Percentiles rank a stretch among this genome's conserved stretches.
These are phyloP conservation scores for Rhingia rostrata DNA, from an alignment of 2,888 invertebrate species.

Conservation along the genomic window DNA sequence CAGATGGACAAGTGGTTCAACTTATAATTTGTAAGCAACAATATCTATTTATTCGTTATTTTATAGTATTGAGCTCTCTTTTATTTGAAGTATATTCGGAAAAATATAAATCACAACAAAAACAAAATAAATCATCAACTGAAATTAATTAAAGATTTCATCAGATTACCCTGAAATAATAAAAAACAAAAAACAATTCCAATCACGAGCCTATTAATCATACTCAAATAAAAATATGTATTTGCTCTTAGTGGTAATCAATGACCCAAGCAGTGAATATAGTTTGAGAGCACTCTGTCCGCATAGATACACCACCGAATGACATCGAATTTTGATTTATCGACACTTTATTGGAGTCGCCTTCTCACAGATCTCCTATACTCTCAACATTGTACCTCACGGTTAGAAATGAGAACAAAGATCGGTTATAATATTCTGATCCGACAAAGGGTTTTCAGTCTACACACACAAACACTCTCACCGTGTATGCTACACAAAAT, in stretches of 20 bases:
- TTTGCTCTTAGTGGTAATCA: constrained; percentile 34
- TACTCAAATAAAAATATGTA: constrained; percentile 4
- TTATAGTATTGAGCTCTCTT: too few relatives aligned
- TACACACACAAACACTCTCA: constrained; percentile 1
- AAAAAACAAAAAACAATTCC: constrained; percentile 6
- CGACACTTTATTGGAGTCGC: constrained; percentile 43
- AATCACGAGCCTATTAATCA: constrained; percentile 63
- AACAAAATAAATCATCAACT: constrained; percentile 8
- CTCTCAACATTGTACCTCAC: constrained; percentile 33
- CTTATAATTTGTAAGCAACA: too few relatives aligned
- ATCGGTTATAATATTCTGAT: constrained; percentile 58
- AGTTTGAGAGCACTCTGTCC: constrained; percentile 46
- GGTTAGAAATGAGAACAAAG: constrained; percentile 69
- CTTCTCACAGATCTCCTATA: background rate
- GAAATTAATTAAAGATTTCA: constrained; percentile 59
- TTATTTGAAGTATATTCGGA: too few relatives aligned
- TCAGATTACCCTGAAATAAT: constrained; percentile 56
- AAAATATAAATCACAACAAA: constrained; percentile 1
- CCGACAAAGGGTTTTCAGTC: constrained; percentile 66
- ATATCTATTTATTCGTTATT: too few relatives aligned
- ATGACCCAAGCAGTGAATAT: constrained; percentile 25
- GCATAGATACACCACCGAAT: constrained; percentile 42
- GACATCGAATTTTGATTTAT: constrained; percentile 72
- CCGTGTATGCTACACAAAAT: background rate
- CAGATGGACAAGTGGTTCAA: too few relatives aligned